Conservation (phyloP, 2,888 invertebrate genomes). For the Tenthredo scrophulariae region DNA sequence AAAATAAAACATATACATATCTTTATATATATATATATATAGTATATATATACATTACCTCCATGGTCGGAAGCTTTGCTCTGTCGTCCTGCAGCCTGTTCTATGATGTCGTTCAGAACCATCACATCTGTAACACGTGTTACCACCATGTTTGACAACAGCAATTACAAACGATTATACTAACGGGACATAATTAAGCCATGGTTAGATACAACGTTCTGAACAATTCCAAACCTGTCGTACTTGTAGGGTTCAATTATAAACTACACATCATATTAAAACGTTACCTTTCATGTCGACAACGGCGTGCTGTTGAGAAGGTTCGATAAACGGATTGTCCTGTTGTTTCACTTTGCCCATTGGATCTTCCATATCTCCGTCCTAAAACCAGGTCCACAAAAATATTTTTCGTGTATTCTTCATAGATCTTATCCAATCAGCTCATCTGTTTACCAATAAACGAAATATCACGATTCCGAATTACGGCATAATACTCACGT, state of each 20-base stretch:
- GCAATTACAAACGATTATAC: background rate
- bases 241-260: background rate
- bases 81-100: constrained; percentile 95
- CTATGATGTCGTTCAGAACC: constrained; percentile 97
- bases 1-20: constrained; percentile 55
- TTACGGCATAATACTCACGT: constrained; percentile 81
- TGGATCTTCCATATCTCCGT: constrained; percentile 90
- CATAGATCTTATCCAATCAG: no score
- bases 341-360: constrained; percentile 90
- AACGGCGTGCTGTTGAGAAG: constrained; percentile 91
- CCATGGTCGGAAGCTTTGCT: constrained; percentile 92
- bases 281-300: constrained; percentile 96
- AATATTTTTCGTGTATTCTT: background rate
- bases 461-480: background rate
- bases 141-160: background rate
- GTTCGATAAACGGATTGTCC: constrained; percentile 96
- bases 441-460: background rate
- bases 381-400: constrained; percentile 79
- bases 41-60: constrained; percentile 83
- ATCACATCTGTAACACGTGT: constrained; percentile 89
- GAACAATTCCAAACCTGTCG: background rate
- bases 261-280: no score
- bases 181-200: background rate
- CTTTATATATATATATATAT: no score
- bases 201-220: background rate